These are phyloP conservation scores for Willowsia nigromaculata DNA, from an alignment of 2,888 invertebrate species.

Conservation along the genomic window DNA sequence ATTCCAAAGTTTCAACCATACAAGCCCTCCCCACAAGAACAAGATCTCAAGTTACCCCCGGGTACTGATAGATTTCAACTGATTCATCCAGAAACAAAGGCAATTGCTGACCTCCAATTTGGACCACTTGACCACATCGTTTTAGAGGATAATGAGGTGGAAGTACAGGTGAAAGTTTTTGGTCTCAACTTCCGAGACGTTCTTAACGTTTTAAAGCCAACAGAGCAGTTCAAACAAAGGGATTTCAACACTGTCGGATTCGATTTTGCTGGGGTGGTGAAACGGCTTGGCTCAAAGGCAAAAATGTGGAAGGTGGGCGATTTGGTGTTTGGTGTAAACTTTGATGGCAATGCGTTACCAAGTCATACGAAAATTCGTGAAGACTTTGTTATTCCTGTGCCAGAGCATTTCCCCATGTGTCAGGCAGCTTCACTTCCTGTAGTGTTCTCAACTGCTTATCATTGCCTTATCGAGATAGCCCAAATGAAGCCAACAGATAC, in stretches of 20 bases:
- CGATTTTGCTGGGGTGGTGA: constrained; percentile 61
- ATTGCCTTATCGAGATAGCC: constrained; percentile 46
- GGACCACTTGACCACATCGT: neutral
- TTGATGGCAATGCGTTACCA: constrained; percentile 51
- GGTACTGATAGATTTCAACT: constrained; percentile 42
- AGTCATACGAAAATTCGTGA: constrained; percentile 40
- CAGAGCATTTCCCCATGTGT: constrained; percentile 19
- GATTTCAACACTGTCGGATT: constrained; percentile 57
- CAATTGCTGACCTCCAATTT: constrained; percentile 29
- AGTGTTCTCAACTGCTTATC: constrained; percentile 37
- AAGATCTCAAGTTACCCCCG: constrained; percentile 10
- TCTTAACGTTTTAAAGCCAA: constrained; percentile 62
- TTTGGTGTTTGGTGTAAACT: constrained; percentile 57
- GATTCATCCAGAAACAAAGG: constrained; percentile 15
- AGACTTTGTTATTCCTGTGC: constrained; percentile 29
- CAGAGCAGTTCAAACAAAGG: constrained; percentile 40
- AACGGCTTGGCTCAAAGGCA: constrained; percentile 22
- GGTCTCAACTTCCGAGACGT: constrained; percentile 69
- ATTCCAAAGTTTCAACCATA: constrained; percentile 25
- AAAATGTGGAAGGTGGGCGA: constrained; percentile 56
- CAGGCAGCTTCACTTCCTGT: constrained; percentile 53
- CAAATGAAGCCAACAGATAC: constrained; percentile 11
- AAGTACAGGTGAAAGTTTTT: constrained; percentile 56
- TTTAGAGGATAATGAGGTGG: constrained; percentile 44
- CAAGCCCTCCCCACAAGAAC: neutral